phyloP scores from a whole-genome alignment of 2,797 vertebrate genomes.

The Knipowitschia caucasica region DNA sequence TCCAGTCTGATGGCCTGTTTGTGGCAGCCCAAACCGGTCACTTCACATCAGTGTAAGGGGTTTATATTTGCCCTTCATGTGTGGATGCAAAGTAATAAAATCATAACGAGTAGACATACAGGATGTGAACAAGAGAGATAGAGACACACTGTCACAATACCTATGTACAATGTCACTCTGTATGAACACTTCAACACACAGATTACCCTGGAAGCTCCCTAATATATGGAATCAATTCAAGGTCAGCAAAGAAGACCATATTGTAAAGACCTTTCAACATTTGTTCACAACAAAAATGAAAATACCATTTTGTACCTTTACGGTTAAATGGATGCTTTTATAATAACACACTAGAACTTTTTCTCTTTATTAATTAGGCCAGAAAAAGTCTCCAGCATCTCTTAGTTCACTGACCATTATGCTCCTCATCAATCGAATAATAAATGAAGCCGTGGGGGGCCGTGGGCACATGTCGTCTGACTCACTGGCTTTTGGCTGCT shows the following conservation, averaged over 20 bases:
- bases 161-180: constrained; percentile 37
- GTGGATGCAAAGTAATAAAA: constrained; percentile 31
- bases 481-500: constrained; percentile 17
- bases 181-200: constrained; percentile 9
- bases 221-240: not conserved
- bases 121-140: constrained; percentile 33
- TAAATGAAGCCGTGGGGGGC: constrained; percentile 65
- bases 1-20: constrained; percentile 82
- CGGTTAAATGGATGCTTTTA: not conserved
- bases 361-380: constrained; percentile 60
- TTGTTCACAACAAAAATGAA: not conserved
- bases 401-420: constrained; percentile 77
- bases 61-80: constrained; percentile 31
- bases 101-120: constrained; percentile 33
- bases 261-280: not conserved
- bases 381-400: constrained; percentile 39
- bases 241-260: not conserved
- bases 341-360: constrained; percentile 6
- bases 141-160: constrained; percentile 46
- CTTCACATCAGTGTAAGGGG: constrained; percentile 78
- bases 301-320: not conserved
- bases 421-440: constrained; percentile 71
- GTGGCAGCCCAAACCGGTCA: constrained; percentile 78
- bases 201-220: constrained; percentile 2
- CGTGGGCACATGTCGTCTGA: constrained; percentile 49